These are phyloP conservation scores for Sylvilagus bachmani DNA, from an alignment of 2,113 vertebrate genomes.

Conservation along the genomic window DNA sequence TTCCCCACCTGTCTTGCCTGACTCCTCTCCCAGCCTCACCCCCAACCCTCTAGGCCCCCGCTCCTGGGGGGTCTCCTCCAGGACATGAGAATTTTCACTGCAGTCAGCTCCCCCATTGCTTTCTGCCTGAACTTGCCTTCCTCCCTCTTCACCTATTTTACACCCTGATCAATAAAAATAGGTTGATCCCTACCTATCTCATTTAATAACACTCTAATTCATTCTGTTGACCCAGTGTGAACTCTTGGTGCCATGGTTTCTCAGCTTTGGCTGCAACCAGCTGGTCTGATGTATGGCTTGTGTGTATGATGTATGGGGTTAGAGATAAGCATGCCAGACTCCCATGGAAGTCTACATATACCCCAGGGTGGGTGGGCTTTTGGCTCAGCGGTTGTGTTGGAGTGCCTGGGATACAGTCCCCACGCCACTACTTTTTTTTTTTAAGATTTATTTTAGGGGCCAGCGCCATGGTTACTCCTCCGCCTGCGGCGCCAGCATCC, in stretches of 20 bases:
- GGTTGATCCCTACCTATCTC: slow-evolving; percentile 69
- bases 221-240: slow-evolving; percentile 13
- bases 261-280: background rate
- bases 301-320: too few relatives aligned
- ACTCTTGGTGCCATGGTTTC: background rate
- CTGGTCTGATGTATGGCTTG: background rate
- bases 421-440: too few relatives aligned
- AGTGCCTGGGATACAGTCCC: too few relatives aligned
- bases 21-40: background rate
- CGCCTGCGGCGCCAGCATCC: too few relatives aligned
- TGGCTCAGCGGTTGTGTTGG: too few relatives aligned
- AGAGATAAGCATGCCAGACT: background rate
- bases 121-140: slow-evolving; percentile 76
- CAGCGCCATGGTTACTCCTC: too few relatives aligned
- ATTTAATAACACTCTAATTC: slow-evolving; percentile 35
- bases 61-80: background rate
- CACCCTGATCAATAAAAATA: slow-evolving; percentile 67
- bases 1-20: background rate
- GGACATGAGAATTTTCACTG: slow-evolving; percentile 13
- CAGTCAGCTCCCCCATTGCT: slow-evolving; percentile 10
- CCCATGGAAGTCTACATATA: background rate
- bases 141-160: slow-evolving; percentile 19
- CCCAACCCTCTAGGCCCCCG: too few relatives aligned
- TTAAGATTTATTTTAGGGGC: too few relatives aligned
- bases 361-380: too few relatives aligned